These are phyloP conservation scores for Siphonodentalium dalli DNA, from an alignment of 2,888 invertebrate genomes.

Conservation along the genomic window DNA sequence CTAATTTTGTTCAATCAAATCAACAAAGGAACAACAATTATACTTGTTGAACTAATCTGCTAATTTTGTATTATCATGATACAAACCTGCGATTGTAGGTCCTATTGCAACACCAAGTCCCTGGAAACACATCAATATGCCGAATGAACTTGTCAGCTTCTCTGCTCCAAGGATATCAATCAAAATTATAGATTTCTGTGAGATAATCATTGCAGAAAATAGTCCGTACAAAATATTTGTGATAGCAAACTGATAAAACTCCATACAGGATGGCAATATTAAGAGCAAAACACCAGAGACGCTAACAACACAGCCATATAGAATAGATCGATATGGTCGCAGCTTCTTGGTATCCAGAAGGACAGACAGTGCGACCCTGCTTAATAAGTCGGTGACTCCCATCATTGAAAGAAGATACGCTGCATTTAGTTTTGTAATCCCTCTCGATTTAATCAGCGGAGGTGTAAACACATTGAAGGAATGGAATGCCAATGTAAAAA, in stretches of 20 bases:
- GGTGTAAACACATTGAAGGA: slow-evolving; percentile 43
- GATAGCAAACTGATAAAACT: slow-evolving; percentile 34
- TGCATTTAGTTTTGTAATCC: slow-evolving; percentile 62
- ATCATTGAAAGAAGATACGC: slow-evolving; percentile 82
- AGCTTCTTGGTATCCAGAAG: slow-evolving; percentile 40
- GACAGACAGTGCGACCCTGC: slow-evolving; percentile 72
- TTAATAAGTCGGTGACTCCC: slow-evolving; percentile 88
- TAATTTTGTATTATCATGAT: too few species aligned
- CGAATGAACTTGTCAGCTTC: slow-evolving; percentile 45
- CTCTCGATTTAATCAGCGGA: slow-evolving; percentile 35
- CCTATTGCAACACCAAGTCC: slow-evolving; percentile 49
- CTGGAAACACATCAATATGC: slow-evolving; percentile 44
- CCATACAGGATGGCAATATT: slow-evolving; percentile 30
- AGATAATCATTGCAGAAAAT: slow-evolving; percentile 40
- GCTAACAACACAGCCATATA: slow-evolving; percentile 38
- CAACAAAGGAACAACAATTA: too few species aligned
- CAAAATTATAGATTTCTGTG: slow-evolving; percentile 44
- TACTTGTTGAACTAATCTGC: too few species aligned
- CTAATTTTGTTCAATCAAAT: too few species aligned
- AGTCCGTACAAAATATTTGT: slow-evolving; percentile 37
- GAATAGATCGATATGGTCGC: slow-evolving; percentile 29
- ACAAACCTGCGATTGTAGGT: slow-evolving; percentile 45
- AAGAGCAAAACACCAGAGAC: slow-evolving; percentile 32
- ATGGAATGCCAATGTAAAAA: slow-evolving; percentile 39
- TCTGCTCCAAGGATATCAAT: slow-evolving; percentile 46